Evolutionary conservation across 2,113 vertebrate species (phyloP).

Genomic region (Falco punctatus): DNA sequence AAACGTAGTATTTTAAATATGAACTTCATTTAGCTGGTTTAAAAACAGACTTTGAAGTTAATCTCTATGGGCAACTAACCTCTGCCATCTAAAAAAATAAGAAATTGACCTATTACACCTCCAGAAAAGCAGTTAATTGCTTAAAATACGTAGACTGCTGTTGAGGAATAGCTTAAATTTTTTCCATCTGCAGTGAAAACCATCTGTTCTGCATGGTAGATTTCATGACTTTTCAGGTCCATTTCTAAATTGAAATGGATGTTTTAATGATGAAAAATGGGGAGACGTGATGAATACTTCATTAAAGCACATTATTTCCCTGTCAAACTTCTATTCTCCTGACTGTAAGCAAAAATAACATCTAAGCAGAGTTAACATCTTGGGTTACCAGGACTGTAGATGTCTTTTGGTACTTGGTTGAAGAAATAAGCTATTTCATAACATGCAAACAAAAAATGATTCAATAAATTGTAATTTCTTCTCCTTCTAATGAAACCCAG

Average conservation of each 20-base stretch:
- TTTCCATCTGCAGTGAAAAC: slow-evolving; percentile 46
- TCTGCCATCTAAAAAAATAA: not conserved
- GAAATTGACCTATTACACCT: not conserved
- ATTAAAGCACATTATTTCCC: slow-evolving; percentile 63
- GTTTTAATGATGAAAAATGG: slow-evolving; percentile 66
- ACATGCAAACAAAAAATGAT: slow-evolving; percentile 2
- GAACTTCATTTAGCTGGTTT: not conserved
- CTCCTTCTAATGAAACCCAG: slow-evolving; percentile 22
- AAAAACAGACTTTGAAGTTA: not conserved
- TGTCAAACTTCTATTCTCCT: slow-evolving; percentile 41
- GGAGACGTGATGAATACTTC: slow-evolving; percentile 40
- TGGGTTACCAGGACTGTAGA: slow-evolving; percentile 22
- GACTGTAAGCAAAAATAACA: slow-evolving; percentile 48
- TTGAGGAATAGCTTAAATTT: slow-evolving; percentile 45
- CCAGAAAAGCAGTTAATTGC: slow-evolving; percentile 42
- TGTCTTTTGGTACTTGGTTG: slow-evolving; percentile 21
- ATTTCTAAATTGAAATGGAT: slow-evolving; percentile 59
- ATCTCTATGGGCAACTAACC: not conserved
- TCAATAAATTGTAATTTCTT: slow-evolving; percentile 24
- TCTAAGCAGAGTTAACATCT: slow-evolving; percentile 11
- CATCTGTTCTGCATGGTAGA: slow-evolving; percentile 67
- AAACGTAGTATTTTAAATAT: not conserved
- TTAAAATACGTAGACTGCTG: slow-evolving; percentile 31
- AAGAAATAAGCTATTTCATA: slow-evolving; percentile 44
- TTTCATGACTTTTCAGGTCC: slow-evolving; percentile 61